Base-by-base conservation (phyloP, 2,113 vertebrate species). In the Beaufortia kweichowensis region DNA sequence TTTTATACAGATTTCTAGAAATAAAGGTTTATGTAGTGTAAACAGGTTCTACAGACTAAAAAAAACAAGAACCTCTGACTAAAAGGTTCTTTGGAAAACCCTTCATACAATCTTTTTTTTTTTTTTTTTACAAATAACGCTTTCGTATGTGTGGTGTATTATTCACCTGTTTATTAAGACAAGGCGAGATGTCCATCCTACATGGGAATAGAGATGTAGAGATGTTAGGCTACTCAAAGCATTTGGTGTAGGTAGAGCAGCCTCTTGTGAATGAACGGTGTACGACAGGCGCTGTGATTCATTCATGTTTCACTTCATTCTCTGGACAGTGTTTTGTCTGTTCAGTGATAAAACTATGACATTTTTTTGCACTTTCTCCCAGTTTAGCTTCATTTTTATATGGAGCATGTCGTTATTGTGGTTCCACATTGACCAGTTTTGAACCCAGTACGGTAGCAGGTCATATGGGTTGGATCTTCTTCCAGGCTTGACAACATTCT, bases 401-500 rank as follows among this genome's bases (percentile, higher is more conserved):
- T 29, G 59, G 59, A 24, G 7, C 19, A 8, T 62, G 41, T 19
- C 6, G 56, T 61, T 61, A 39, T 62, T 67, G 8, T n/a, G 23
- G 14, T 41, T 74, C 43, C 35, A 46, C 23, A 6, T 75, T 53
- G 3, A 68, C 35, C 46, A 33, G 43, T 65, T 53, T 23, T 56
- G 59, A 50, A 41, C 65, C 61, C 61, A 63, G 9, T 19, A 14
- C 4, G 3, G 31, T 12, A n/a, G 23, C 15, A 39, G 29, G 19
- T 12, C 35, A 21, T 21, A 39, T 21, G 35, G 21, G 31, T 50
- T 77, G 9, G 76, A 85, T 85, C 86, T 87, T 84, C 82, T 70
- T 78, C 50, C 62, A 64, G 87, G 88, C 89, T 90, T 89, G 89
- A 86, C 92, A 93, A 93, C 91, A 93, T 94, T 94, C 94, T 94